Evolutionary conservation across 2,113 vertebrate genomes (phyloP).

Genomic region (Eublepharis macularius): DNA sequence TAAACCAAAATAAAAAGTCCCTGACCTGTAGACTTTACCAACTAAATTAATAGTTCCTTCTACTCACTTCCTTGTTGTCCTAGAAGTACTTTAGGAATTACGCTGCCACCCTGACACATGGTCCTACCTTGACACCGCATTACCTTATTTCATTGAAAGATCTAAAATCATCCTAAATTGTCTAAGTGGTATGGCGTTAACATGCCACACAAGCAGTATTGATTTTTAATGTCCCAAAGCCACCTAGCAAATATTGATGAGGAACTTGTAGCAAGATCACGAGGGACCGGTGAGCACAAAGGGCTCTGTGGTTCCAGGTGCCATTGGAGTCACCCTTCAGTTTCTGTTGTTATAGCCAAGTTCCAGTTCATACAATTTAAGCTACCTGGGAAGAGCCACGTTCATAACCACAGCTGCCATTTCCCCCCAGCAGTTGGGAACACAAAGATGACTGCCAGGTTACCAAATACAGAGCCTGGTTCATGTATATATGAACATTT

Average conservation of each 20-base stretch:
- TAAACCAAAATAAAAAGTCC: not conserved
- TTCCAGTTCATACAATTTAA: not conserved
- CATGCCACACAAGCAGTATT: not conserved
- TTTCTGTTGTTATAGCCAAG: not conserved
- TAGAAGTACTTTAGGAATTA: not conserved
- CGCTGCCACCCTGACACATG: not conserved
- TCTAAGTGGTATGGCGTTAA: not conserved
- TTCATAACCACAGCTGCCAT: not conserved
- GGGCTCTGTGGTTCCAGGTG: too few relatives aligned
- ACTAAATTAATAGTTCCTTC: not conserved
- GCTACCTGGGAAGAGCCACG: not conserved
- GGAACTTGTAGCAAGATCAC: not conserved
- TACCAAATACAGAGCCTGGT: not conserved
- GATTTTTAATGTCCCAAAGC: not conserved
- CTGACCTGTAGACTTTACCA: not conserved
- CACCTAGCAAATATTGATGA: not conserved
- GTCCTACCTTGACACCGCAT: not conserved
- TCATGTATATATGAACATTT: not conserved
- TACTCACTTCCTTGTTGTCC: not conserved
- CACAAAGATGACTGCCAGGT: not conserved
- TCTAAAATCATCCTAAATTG: not conserved
- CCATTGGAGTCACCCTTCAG: too few relatives aligned
- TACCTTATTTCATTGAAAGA: not conserved
- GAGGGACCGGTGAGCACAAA: not conserved
- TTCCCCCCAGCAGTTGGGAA: not conserved